Evolutionary conservation across 2,888 invertebrate species (phyloP), one percentile per base, ranked within the genome.

Genomic region (Drosophila neonasuta): DNA sequence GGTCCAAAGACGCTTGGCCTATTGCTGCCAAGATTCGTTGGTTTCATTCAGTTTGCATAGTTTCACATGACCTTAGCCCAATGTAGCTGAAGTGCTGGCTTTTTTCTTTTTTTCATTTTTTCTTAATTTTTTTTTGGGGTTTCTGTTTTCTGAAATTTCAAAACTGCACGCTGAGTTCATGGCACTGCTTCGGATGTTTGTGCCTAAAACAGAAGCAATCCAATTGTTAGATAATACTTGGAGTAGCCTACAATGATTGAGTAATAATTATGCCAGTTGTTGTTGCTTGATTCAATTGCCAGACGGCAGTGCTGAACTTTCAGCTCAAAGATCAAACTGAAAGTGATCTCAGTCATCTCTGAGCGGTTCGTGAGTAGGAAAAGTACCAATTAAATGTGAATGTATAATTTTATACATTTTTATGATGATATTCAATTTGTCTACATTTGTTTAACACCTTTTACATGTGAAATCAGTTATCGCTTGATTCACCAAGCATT

Each of bases 1-100:
- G 63, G 65, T 62, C 57, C 46, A 55, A 59, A 45, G 58, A 50
- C 51, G 54, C 45, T 71, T 52, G 58, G 71, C 78, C 69, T 54
- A 41, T 39, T 57, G 70, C 62, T 60, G 59, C 52, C 44, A 66
- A 67, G 63, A 54, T 63, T 68, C 49, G 77, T 68, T 61, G 70
- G 32, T 49, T 68, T 59, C 17, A 59, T 45, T 39, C 48, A 45
- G 68, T 58, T 65, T 77, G 70, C 80, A 77, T 72, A 79, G 80
- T 79, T 83, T 84, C 83, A 80, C 83, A 84, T 84, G 86, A 83
- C 83, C 83, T 84, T 84, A 85, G 83, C 74, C 74, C 77, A 77
- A 68, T 58, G 76, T 66, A 29, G 56, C 69, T 64, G 64, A 72
- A 74, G 56, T 67, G 63, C 62, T 60, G 60, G 51, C 61, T 67